Evolutionary conservation across 2,888 invertebrate genomes (phyloP), one percentile per base, ranked within the genome.

Genomic region (Ochropacha duplaris): DNA sequence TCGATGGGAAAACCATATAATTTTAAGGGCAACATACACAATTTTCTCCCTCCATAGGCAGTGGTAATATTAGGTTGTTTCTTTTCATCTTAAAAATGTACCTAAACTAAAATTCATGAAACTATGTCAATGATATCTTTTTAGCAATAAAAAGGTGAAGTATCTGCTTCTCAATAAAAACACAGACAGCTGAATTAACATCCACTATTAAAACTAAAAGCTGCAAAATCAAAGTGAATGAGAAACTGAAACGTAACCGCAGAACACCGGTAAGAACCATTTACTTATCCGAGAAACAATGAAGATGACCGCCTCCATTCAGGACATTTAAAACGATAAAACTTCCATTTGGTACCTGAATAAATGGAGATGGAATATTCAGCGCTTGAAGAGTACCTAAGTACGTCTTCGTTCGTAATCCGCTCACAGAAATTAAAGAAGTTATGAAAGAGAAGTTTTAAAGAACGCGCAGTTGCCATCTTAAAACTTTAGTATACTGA

Each of bases 361-460:
- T 76, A 81, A 82, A 80, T 77, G 72, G 65, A 79, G 78, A 74
- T 75, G 74, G 82, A 80, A 81, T 81, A 79, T 79, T 79, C 78
- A 79, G 74, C 78, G 68, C 70, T 62, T 66, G 69, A 36, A 14
- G 39, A 39, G 5, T 44, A 16, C n/a, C n/a, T n/a, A 24, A 5
- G 24, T 24, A 24, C 5, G 19, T 44, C 44, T 19, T 9, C 44
- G 44, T 73, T 70, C 72, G 70, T 78, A 78, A 80, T 78, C 76
- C 78, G 74, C 66, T 68, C 65, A 76, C 78, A 72, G 73, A 83
- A 84, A 86, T 86, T 85, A 83, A 84, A 82, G 77, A 86, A 84
- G 83, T 84, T 84, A 80, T 78, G 78, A 80, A 86, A 76, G 78
- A 76, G 71, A 70, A 79, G 79, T 71, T 79, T 79, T 70, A 68